Base-by-base conservation (phyloP, 2,888 invertebrate genomes). In the Melanargia galathea region DNA sequence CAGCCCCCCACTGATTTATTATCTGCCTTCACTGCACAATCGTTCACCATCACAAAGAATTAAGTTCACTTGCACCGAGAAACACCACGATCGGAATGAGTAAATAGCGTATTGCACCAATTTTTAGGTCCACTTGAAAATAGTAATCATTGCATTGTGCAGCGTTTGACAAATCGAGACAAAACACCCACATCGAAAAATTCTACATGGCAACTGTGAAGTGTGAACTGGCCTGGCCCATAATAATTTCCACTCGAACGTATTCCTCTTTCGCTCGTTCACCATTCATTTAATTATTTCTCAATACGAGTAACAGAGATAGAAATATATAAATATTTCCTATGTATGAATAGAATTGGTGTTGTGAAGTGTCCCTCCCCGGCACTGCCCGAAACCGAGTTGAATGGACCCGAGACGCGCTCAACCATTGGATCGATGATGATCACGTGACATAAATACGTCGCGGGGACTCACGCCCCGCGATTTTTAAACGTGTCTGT, bases 361-460 rank as follows among this genome's bases (percentile, higher is more conserved):
- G 85, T 87, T 84, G 82, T 88, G 88, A 90, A 88, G 87, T 87
- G 82, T 84, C 84, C 84, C 84, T 83, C 82, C 81, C 81, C 84
- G 80, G 80, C 79, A 75, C 71, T 72, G 74, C 71, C 71, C 83
- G 82, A 85, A 81, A 75, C 80, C 77, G 90, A 92, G 92, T 92
- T 92, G 92, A 92, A 92, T 92, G 92, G 92, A 92, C 92, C 90
- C 90, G 87, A 85, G 89, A 90, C 90, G 90, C 89, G 87, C 81
- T 89, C 89, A 85, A 81, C 91, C 84, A 92, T 92, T 92, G 92
- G 92, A 92, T 92, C 92, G 91, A 92, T 92, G 84, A 80, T 62
- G 74, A 81, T 91, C 92, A 92, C 91, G 90, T 92, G 92, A 90
- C 76, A 77, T 77, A 80, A 84, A 84, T 82, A 84, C 83, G 81